phyloP scores from a whole-genome alignment of 2,113 vertebrate species.

The Scolopax mira region DNA sequence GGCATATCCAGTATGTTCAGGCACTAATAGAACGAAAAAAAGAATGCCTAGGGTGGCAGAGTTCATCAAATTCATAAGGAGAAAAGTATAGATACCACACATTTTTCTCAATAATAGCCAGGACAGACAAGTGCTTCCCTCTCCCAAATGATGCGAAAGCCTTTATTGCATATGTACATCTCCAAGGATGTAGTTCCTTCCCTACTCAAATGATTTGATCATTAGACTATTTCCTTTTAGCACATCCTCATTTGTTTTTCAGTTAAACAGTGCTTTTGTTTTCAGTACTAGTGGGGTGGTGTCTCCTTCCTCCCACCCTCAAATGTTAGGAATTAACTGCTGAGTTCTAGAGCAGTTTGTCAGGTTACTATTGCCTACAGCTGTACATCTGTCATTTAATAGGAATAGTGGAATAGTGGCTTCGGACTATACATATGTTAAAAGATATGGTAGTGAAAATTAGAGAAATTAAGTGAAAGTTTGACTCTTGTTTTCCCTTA shows the following conservation, averaged over 20 bases:
- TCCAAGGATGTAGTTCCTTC: neutral
- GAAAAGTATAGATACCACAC: neutral
- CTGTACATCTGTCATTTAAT: neutral
- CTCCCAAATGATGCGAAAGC: neutral
- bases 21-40: neutral
- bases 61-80: neutral
- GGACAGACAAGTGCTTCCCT: neutral
- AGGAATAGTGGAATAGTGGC: neutral
- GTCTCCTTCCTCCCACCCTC: neutral
- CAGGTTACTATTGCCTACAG: neutral
- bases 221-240: neutral
- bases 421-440: neutral
- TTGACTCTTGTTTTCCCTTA: neutral
- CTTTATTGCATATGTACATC: neutral
- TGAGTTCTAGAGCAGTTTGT: neutral
- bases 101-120: neutral
- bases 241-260: neutral
- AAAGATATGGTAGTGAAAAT: neutral
- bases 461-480: neutral
- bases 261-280: neutral
- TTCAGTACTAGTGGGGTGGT: neutral
- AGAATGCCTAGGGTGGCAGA: neutral
- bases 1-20: neutral
- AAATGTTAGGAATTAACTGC: neutral
- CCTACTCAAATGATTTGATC: neutral